phyloP scores from a whole-genome alignment of 2,888 invertebrate species.

The Zhengitettix transpicula region DNA sequence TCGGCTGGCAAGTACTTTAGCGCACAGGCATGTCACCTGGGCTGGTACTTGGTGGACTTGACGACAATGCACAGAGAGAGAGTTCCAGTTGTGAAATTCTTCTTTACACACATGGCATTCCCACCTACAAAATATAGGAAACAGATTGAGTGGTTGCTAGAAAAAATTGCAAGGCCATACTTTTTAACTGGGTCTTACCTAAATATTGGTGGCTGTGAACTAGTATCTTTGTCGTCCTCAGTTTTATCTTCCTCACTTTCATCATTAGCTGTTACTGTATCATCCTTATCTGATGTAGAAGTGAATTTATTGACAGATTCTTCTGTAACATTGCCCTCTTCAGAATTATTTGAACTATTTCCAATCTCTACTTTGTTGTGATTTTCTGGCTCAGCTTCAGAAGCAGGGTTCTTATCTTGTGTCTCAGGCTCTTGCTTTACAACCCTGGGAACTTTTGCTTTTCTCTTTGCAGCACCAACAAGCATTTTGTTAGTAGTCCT shows the following conservation, averaged over 20 bases:
- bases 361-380: too few relatives aligned
- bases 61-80: constrained; percentile 28
- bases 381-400: too few relatives aligned
- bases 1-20: constrained; percentile 32
- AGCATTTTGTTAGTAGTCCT: constrained; percentile 1
- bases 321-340: not conserved
- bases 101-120: constrained; percentile 28
- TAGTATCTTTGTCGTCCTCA: not conserved
- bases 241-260: constrained; percentile 2
- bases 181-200: not conserved
- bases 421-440: constrained; percentile 5
- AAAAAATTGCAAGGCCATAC: not conserved
- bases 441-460: constrained; percentile 9
- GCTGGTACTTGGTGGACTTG: constrained; percentile 25
- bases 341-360: not conserved
- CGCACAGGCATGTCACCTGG: constrained; percentile 31
- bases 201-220: not conserved
- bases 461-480: constrained; percentile 11
- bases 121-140: constrained; percentile 22
- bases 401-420: not conserved
- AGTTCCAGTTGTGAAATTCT: constrained; percentile 32
- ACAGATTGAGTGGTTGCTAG: not conserved
- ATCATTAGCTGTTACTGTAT: not conserved
- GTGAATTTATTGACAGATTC: not conserved
- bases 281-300: not conserved